Base-by-base conservation (phyloP, 2,888 invertebrate genomes). In the Saturnia japonica region DNA sequence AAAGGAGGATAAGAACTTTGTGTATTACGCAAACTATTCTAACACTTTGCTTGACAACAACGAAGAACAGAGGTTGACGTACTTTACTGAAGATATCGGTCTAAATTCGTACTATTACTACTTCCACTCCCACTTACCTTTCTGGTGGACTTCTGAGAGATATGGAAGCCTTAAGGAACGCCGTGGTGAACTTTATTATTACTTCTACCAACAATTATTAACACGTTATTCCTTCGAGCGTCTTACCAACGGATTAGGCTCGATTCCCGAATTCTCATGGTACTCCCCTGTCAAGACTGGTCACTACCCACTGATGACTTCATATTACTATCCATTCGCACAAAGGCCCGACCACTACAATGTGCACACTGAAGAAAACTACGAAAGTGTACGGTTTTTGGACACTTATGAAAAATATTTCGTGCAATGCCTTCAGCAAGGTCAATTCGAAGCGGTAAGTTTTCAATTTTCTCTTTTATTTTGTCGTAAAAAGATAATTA, bases 211-310 rank as follows among this genome's bases (percentile, higher is more conserved):
- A 80, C 96, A 96, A 85, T 81, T 96, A 19, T 82, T 96, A 78
- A 95, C 96, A 73, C 96, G 96, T 81, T 97, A 96, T 92, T 95
- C 95, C 80, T 86, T 96, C 81, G 96, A 97, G 82, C 95, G 96
- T 86, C 88, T 96, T 71, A 94, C 96, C 47, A 95, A 96, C 76
- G 95, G 95, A 28, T 80, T 96, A 73, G 95, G 95, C 19, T 94
- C 95, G 66, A 95, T 96, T 74, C 94, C 95, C 9, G 91, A 94
- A 47, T 95, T 96, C 82, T 94, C 95, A n/a, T 95, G 95, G 93
- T 96, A 94, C 87, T 94, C 95, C 70, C 95, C 97, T 1, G 87
- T 90, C 73, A 81, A 86, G 74, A 84, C 87, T 75, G 91, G 91
- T 34, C 91, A 88, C 82, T 83, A 84, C 72, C 83, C 88, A 22